A percentile compares a stretch with the other conserved stretches of the same genome.
Evolutionary conservation across 2,797 vertebrate species (phyloP).

Genomic region (Coranthus polyacanthus): DNA sequence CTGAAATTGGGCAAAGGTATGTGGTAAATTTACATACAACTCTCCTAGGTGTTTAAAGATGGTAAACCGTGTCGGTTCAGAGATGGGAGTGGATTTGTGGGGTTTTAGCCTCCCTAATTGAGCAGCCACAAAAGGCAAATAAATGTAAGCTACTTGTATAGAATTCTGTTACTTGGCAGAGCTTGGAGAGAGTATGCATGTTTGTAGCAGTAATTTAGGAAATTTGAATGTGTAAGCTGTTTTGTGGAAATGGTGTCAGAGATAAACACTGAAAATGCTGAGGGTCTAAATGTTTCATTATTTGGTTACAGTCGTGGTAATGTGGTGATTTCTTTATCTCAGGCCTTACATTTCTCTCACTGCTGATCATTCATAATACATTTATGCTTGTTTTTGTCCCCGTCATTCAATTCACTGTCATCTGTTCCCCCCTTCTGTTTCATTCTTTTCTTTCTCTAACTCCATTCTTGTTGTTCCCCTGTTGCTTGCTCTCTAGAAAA

Average conservation of each 20-base stretch:
- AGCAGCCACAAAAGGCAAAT: conserved; percentile 26
- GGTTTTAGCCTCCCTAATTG: conserved; percentile 34
- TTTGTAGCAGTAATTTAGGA: conserved; percentile 14
- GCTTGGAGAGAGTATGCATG: neutral
- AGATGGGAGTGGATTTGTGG: conserved; percentile 27
- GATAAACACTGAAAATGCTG: conserved; percentile 3
- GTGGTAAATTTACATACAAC: conserved; percentile 11
- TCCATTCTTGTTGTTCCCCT: neutral
- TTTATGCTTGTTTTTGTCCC: neutral
- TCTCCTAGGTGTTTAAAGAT: conserved; percentile 14
- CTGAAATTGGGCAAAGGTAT: conserved; percentile 21
- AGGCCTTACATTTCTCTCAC: neutral
- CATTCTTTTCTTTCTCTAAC: neutral
- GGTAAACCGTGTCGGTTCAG: conserved; percentile 24
- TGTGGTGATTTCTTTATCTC: neutral
- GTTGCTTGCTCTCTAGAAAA: conserved; percentile 30
- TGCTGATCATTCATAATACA: neutral
- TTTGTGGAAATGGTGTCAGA: conserved; percentile 4
- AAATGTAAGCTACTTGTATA: conserved; percentile 1
- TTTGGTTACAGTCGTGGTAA: neutral
- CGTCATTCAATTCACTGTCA: neutral
- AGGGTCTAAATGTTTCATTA: neutral
- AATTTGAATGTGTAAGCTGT: conserved; percentile 1
- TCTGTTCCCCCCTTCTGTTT: neutral
- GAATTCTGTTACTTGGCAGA: conserved; percentile 11